Evolutionary conservation across 2,888 invertebrate genomes (phyloP).

Genomic region (Agapetus fuscipes): DNA sequence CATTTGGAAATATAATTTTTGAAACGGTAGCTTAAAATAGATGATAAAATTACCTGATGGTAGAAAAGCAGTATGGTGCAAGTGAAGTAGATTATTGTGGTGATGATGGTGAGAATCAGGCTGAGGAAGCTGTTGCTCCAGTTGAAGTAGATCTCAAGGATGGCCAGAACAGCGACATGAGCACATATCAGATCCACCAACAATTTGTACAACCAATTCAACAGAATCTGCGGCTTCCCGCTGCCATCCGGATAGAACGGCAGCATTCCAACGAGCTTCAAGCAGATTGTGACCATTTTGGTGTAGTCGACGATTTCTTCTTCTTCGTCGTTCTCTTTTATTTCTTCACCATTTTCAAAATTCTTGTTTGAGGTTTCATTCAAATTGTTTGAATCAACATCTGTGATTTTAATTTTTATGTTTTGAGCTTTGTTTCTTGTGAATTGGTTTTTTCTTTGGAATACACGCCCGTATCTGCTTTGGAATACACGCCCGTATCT

Average conservation of each 20-base stretch:
- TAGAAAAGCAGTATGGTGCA: constrained; percentile 14
- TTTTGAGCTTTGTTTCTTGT: background rate
- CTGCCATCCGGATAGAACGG: constrained; percentile 8
- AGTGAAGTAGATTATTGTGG: constrained; percentile 13
- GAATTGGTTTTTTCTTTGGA: background rate
- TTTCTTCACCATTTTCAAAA: background rate
- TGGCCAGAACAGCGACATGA: constrained; percentile 12
- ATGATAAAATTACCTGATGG: constrained; percentile 16
- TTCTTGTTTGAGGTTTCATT: too few relatives aligned
- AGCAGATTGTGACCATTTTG: constrained; percentile 8
- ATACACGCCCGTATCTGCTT: background rate
- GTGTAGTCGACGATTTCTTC: constrained; percentile 13
- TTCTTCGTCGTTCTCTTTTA: background rate
- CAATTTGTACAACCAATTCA: constrained; percentile 8
- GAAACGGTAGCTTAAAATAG: too few relatives aligned
- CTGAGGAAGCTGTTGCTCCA: constrained; percentile 17
- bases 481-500: too few relatives aligned
- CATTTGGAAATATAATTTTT: too few relatives aligned
- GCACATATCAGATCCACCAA: constrained; percentile 14
- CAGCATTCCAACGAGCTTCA: constrained; percentile 16
- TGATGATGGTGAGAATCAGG: constrained; percentile 15
- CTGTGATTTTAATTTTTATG: too few relatives aligned
- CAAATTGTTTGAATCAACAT: too few relatives aligned
- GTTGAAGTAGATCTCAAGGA: constrained; percentile 10
- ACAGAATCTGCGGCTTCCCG: background rate